These are phyloP conservation scores for Dryobota labecula DNA, from an alignment of 2,888 invertebrate species.

Conservation along the genomic window DNA sequence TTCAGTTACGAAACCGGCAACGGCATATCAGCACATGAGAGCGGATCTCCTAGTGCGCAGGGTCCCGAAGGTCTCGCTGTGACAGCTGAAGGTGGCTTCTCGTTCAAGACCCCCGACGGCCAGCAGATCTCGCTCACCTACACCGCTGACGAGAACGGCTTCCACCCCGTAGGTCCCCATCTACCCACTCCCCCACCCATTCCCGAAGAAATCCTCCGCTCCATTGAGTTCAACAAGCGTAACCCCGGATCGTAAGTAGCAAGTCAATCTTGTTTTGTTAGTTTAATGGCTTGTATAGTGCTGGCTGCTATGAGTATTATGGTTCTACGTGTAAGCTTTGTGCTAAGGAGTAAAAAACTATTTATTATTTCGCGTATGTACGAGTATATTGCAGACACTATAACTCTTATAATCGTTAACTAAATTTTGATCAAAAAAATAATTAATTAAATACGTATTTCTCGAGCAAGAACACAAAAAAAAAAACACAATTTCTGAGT, in stretches of 20 bases:
- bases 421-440: neutral
- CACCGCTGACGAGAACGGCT: constrained; percentile 93
- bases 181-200: constrained; percentile 91
- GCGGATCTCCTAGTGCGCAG: constrained; percentile 89
- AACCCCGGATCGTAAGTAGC: constrained; percentile 86
- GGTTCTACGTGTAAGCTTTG: neutral
- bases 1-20: constrained; percentile 92
- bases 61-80: constrained; percentile 89
- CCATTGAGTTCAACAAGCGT: constrained; percentile 87
- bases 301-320: neutral
- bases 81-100: constrained; percentile 92
- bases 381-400: neutral
- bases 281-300: constrained; percentile 12
- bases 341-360: neutral
- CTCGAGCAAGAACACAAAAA: neutral
- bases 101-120: constrained; percentile 93
- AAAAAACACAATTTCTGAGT: neutral
- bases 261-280: constrained; percentile 14
- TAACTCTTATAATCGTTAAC: neutral
- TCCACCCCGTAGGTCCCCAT: constrained; percentile 92
- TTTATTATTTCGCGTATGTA: too few species aligned
- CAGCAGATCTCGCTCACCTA: constrained; percentile 92
- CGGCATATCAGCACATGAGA: constrained; percentile 91
- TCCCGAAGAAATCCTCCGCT: constrained; percentile 88
- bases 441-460: neutral